Percentiles rank a stretch among this genome's conserved stretches.
Conservation (phyloP, 2,888 invertebrate genomes). For the Tenthredo notha region DNA sequence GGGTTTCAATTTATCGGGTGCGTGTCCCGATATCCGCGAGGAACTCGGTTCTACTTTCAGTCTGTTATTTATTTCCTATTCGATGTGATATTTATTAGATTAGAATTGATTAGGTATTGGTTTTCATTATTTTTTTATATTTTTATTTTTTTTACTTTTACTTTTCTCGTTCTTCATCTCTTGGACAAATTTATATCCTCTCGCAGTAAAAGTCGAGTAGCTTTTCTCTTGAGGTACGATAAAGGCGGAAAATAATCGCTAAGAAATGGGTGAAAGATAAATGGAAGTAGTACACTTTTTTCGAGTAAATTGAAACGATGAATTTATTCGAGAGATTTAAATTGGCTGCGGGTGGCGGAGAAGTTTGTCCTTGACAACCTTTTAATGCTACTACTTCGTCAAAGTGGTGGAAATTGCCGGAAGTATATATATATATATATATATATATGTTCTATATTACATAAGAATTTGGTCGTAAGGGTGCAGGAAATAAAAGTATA, state of each 20-base stretch:
- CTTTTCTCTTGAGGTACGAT: neutral
- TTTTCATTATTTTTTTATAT: neutral
- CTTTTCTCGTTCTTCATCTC: neutral
- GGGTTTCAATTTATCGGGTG: conserved; percentile 67
- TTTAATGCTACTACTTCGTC: conserved; percentile 46
- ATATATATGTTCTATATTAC: conserved; percentile 3
- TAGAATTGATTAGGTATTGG: conserved; percentile 72
- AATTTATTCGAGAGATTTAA: conserved; percentile 51
- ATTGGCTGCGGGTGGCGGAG: conserved; percentile 48
- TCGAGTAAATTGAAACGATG: conserved; percentile 48
- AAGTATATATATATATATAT: conserved; percentile 26
- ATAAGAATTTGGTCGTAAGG: conserved; percentile 43
- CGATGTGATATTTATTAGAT: conserved; percentile 75
- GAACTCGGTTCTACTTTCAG: conserved; percentile 57
- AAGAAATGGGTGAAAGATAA: neutral
- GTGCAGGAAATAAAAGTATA: neutral
- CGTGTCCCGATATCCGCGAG: conserved; percentile 62
- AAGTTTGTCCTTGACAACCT: conserved; percentile 49
- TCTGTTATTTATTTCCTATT: conserved; percentile 74
- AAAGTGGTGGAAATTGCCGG: conserved; percentile 49
- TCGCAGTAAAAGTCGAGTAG: neutral
- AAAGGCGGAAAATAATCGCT: neutral
- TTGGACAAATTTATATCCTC: neutral
- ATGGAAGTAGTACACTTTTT: conserved; percentile 16
- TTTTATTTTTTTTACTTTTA: neutral